Percentiles rank a stretch among this genome's conserved stretches.
Conservation (phyloP, 1,140 invertebrate genomes). For the Pachypeltis micranthus region DNA sequence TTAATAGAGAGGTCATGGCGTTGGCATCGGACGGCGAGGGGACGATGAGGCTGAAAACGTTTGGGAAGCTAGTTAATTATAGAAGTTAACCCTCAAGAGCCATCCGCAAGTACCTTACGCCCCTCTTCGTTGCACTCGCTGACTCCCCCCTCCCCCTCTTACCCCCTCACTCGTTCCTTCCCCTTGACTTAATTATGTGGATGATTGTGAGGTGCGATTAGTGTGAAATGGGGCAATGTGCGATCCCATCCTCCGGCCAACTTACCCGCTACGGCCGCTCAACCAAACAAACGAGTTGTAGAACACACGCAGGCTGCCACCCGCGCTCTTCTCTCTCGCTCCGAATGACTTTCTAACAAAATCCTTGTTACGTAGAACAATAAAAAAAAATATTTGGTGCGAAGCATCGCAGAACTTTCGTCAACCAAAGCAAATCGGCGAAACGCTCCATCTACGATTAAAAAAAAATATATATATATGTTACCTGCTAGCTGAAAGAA, state of each 20-base stretch:
- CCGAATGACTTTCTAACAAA: neutral
- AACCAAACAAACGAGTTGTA: slow-evolving; percentile 14
- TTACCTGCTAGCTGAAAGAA: too few relatives aligned
- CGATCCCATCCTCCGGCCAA: slow-evolving; percentile 6
- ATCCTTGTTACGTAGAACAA: too few relatives aligned
- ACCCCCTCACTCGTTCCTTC: neutral
- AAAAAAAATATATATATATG: too few relatives aligned
- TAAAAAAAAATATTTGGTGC: too few relatives aligned
- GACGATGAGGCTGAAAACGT: neutral
- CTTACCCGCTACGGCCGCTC: neutral
- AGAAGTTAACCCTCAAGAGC: slow-evolving; percentile 1
- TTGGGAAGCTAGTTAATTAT: slow-evolving; percentile 8
- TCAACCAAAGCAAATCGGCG: neutral
- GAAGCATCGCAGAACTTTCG: too few relatives aligned
- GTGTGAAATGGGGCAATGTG: slow-evolving; percentile 17
- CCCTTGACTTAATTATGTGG: slow-evolving; percentile 14
- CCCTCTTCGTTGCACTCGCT: too few relatives aligned
- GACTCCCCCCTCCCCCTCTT: neutral
- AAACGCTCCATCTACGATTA: too few relatives aligned
- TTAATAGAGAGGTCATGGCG: slow-evolving; percentile 6
- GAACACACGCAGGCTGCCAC: slow-evolving; percentile 13
- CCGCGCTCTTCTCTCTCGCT: neutral
- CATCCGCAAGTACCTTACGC: too few relatives aligned
- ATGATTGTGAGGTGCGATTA: slow-evolving; percentile 15
- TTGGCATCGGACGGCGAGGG: neutral